Evolutionary conservation across 2,888 invertebrate genomes (phyloP), one percentile per base, ranked within the genome.

Genomic region (Endomychus coccineus): DNA sequence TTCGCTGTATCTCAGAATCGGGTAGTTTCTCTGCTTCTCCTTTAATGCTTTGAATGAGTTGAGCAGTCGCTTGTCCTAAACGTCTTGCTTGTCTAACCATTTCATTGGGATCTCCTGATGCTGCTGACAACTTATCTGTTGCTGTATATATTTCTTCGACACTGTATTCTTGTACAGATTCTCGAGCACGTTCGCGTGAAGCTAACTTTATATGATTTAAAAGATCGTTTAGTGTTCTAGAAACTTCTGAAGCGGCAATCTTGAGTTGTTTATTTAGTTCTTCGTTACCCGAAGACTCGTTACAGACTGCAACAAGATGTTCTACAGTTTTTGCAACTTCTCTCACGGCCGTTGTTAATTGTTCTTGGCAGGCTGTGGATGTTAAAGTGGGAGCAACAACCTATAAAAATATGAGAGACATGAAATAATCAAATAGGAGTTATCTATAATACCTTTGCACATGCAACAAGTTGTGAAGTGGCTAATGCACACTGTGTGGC

Each of bases 401-500:
- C n/a, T n/a, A n/a, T n/a, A n/a, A n/a, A n/a, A n/a, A n/a, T n/a
- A n/a, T n/a, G 15, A 30, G 22, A 22, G 13, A 38, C 14, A 41
- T 31, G 21, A 16, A 25, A 11, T 16, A 39, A 10, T 28, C 11
- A 34, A 36, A 22, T 16, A 54, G 55, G 56, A 81, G 83, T n/a
- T n/a, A n/a, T n/a, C n/a, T n/a, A n/a, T n/a, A n/a, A n/a, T n/a
- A n/a, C n/a, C 74, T 96, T 95, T 11, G 97, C 89, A 58, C 95
- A 95, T 0, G 96, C 96, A 0, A 98, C 97, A 2, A 98, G 73
- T 59, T 97, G 96, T 23, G 96, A 96, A 3, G 98, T 97, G 4
- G 96, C 92, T 24, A 97, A 70, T 1, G 98, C 98, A 63, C 95
- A 95, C 62, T 94, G 86, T 0, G 96, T 96, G 1, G 98, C 98